phyloP scores from a whole-genome alignment of 2,113 vertebrate species.

The Petrocephalus microphthalmus region DNA sequence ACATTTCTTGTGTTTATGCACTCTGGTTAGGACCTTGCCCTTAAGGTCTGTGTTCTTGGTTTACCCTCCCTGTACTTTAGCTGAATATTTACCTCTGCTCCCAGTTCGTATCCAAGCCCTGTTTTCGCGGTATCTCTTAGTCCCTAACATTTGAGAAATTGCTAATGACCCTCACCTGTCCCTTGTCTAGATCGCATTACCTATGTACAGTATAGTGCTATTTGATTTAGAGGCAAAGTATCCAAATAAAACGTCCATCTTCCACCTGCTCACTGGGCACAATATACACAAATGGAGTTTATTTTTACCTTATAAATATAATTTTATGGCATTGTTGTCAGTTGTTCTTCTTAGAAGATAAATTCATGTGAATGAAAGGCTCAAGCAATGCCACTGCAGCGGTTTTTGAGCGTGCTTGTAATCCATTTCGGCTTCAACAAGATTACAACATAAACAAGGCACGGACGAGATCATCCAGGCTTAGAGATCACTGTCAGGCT shows the following conservation, averaged over 20 bases:
- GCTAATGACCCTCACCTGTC: background rate
- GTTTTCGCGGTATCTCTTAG: background rate
- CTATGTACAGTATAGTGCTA: background rate
- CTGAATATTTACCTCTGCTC: background rate
- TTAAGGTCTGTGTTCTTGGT: background rate
- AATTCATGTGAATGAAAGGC: background rate
- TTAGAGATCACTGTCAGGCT: background rate
- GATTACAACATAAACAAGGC: background rate
- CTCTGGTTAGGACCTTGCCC: background rate
- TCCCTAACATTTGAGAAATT: background rate
- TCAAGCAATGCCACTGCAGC: background rate
- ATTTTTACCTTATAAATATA: no score
- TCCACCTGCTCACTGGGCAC: background rate
- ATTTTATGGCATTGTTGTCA: no score
- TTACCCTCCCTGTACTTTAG: no score
- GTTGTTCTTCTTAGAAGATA: no score
- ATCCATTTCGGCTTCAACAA: background rate
- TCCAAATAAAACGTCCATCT: background rate
- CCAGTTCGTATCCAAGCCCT: background rate
- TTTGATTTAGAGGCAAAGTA: background rate
- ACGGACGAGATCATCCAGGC: background rate
- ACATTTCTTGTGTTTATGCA: background rate
- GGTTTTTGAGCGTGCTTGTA: background rate
- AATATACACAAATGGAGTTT: no score
- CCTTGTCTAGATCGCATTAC: background rate